Percentiles rank a stretch among this genome's conserved stretches.
phyloP scores from a whole-genome alignment of 1,140 invertebrate species.

The Orchesella cincta region DNA sequence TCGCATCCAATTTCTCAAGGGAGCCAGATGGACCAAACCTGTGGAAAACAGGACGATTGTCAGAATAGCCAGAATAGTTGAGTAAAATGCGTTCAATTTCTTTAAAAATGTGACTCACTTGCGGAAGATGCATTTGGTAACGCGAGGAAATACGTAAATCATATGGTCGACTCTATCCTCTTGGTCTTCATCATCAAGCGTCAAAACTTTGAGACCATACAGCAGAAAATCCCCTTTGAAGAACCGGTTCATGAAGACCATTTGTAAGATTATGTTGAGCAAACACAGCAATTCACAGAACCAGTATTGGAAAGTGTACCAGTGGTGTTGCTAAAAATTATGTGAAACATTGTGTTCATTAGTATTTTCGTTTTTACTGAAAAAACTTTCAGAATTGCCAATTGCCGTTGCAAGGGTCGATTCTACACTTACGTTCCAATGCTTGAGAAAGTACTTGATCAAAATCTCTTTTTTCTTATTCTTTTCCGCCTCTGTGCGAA shows the following conservation, averaged over 20 bases:
- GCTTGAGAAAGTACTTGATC: conserved; percentile 74
- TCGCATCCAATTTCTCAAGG: conserved; percentile 51
- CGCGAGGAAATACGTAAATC: conserved; percentile 53
- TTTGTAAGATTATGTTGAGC: conserved; percentile 79
- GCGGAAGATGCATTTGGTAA: conserved; percentile 55
- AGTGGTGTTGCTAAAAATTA: conserved; percentile 77
- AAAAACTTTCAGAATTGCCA: too few relatives aligned
- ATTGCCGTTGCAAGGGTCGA: too few relatives aligned
- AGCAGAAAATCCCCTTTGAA: conserved; percentile 59
- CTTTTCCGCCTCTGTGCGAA: conserved; percentile 71
- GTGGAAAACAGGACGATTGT: too few relatives aligned
- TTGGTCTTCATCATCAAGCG: conserved; percentile 48
- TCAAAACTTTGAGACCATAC: conserved; percentile 59
- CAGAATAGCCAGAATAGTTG: too few relatives aligned
- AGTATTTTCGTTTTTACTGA: too few relatives aligned
- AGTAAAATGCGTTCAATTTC: too few relatives aligned
- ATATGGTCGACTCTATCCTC: conserved; percentile 53
- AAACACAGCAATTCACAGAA: conserved; percentile 77
- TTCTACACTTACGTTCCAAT: too few relatives aligned
- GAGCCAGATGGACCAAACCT: conserved; percentile 42
- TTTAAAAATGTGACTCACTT: too few relatives aligned
- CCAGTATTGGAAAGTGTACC: conserved; percentile 78
- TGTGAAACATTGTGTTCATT: too few relatives aligned
- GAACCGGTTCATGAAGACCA: conserved; percentile 59
- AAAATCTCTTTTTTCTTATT: conserved; percentile 73